Evolutionary conservation across 2,888 invertebrate species (phyloP), one percentile per base, ranked within the genome.

Genomic region (Hypsopygia costalis): DNA sequence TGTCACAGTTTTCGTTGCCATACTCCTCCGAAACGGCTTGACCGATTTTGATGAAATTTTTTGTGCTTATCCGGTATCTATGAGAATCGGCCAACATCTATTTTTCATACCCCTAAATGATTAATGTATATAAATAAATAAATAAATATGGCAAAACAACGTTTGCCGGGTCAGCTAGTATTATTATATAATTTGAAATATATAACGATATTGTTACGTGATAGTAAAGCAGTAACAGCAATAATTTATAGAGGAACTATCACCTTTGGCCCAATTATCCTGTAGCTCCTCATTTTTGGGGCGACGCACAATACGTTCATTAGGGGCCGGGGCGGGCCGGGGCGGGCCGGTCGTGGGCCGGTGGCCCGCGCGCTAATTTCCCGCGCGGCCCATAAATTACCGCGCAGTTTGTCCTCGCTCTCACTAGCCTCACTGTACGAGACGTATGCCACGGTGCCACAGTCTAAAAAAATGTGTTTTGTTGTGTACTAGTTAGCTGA

Each of bases 311-410:
- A 31, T 31, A 31, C 11, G 31, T 31, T 31, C 31, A 31, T 31
- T 31, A 31, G 11, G 10, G 30, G 11, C 10, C 30, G 10, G 30
- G 30, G 3, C 10, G 4, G 30, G 30, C 10, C 30, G 10, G 11
- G 30, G 11, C 31, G 31, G 34, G 43, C 32, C 40, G 35, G 34
- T 50, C 44, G 44, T 50, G 48, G 52, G 47, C 49, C 3, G 16
- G 2, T 4, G 16, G 16, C 47, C 16, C 40, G 40, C 39, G 49
- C 47, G 55, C 53, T 76, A 76, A 76, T 76, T 77, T 76, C 76
- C 76, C 76, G 64, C 55, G 69, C 56, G 73, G 60, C 65, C 55
- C 69, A 69, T 77, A 73, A 74, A 76, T 74, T 67, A 69, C 59
- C 48, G 50, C 54, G 58, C 68, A 67, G 61, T 65, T 60, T 67